Evolutionary conservation across 2,113 vertebrate species (phyloP).

Genomic region (Microcebus tavaratra): DNA sequence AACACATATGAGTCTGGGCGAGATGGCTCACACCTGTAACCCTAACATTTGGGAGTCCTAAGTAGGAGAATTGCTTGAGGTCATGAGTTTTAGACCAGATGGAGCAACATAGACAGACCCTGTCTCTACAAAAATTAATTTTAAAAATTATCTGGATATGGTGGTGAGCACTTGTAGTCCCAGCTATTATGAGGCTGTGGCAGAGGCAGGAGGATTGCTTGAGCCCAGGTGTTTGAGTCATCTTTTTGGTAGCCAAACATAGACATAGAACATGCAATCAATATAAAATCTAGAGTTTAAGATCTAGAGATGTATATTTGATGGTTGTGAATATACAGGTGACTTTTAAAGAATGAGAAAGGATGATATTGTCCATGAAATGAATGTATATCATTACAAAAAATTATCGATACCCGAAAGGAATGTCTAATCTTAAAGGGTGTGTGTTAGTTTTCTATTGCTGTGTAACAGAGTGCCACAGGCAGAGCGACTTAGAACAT

Average conservation of each 20-base stretch:
- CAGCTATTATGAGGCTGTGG: too few relatives aligned
- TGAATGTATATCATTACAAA: not conserved
- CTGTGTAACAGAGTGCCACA: not conserved
- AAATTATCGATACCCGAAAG: not conserved
- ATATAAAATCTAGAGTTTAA: not conserved
- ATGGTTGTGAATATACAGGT: not conserved
- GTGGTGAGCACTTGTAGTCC: too few relatives aligned
- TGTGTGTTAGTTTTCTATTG: not conserved
- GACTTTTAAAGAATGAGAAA: not conserved
- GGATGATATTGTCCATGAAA: not conserved
- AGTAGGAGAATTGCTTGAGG: too few relatives aligned
- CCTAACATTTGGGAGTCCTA: too few relatives aligned
- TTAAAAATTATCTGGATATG: too few relatives aligned
- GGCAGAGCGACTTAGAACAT: not conserved
- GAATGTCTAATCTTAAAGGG: not conserved
- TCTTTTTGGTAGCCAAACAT: not conserved
- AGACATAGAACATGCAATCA: not conserved
- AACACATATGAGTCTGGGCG: too few relatives aligned
- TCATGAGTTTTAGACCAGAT: too few relatives aligned
- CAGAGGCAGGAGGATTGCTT: too few relatives aligned
- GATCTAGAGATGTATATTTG: not conserved
- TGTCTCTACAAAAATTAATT: too few relatives aligned
- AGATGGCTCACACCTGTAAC: too few relatives aligned
- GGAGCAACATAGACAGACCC: too few relatives aligned
- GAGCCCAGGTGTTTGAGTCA: not conserved